Conservation (phyloP, 2,113 vertebrate species). For the Ivindomyrus marchei region DNA sequence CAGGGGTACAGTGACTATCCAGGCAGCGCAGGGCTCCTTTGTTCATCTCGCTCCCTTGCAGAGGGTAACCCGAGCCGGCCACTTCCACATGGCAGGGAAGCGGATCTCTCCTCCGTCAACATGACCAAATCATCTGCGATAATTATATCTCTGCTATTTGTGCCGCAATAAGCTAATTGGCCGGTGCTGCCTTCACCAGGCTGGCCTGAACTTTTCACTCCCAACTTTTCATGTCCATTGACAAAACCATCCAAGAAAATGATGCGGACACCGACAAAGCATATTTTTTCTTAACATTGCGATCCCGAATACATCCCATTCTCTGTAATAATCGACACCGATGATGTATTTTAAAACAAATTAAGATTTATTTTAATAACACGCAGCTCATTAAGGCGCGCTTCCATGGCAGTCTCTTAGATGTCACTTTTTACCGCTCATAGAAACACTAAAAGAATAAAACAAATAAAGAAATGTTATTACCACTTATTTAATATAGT, state of each 20-base stretch:
- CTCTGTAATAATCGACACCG: not conserved
- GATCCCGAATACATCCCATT: not conserved
- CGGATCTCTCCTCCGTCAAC: conserved; percentile 23
- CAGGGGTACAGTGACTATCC: not conserved
- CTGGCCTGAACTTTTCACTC: not conserved
- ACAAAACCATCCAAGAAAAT: not conserved
- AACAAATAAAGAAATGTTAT: not conserved
- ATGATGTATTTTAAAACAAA: not conserved
- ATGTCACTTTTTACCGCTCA: not conserved
- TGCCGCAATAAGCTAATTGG: conserved; percentile 17
- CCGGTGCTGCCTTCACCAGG: not conserved
- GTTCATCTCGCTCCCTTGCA: conserved; percentile 17
- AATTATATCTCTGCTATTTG: conserved; percentile 26
- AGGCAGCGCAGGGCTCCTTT: conserved; percentile 14
- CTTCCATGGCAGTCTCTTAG: not conserved
- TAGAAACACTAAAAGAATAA: not conserved
- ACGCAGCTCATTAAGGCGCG: not conserved
- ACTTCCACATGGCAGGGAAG: conserved; percentile 24
- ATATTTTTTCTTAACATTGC: not conserved
- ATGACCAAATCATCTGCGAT: conserved; percentile 23
- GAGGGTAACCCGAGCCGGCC: conserved; percentile 9
- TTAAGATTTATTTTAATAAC: not conserved
- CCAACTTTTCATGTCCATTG: not conserved
- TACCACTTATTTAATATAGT: not conserved
- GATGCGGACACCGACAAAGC: not conserved